Evolutionary conservation across 1,140 invertebrate genomes (phyloP).

Genomic region (Formica selysi): DNA sequence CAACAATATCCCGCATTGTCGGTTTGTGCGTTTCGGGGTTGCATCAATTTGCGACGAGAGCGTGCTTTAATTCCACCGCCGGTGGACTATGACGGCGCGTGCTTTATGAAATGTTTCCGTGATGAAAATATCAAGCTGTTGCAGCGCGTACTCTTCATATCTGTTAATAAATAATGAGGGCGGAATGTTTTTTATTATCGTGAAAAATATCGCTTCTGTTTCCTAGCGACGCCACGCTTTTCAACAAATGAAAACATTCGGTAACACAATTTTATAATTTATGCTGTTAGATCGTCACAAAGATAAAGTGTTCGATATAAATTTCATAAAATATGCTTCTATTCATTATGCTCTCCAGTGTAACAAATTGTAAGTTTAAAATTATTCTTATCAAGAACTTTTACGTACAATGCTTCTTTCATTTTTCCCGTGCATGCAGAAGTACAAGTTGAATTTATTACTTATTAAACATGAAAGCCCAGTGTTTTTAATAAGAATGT

Average conservation of each 20-base stretch:
- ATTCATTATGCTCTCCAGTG: neutral
- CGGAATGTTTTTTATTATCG: constrained; percentile 30
- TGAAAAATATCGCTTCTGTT: constrained; percentile 42
- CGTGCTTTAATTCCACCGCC: constrained; percentile 51
- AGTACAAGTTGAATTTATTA: neutral
- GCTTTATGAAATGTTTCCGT: constrained; percentile 50
- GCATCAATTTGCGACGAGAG: constrained; percentile 56
- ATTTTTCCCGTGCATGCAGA: neutral
- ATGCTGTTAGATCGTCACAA: neutral
- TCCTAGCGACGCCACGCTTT: neutral
- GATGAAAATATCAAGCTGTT: constrained; percentile 56
- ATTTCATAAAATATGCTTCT: constrained; percentile 26
- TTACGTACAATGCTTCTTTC: neutral
- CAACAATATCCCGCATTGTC: constrained; percentile 29
- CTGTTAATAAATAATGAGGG: constrained; percentile 59
- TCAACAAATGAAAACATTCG: constrained; percentile 32
- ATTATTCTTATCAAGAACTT: neutral
- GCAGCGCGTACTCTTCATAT: neutral
- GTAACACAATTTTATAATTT: constrained; percentile 12
- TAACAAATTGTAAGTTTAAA: neutral
- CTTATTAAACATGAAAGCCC: neutral
- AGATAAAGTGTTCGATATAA: constrained; percentile 20
- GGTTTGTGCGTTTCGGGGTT: constrained; percentile 39
- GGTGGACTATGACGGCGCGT: constrained; percentile 39
- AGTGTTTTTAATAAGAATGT: neutral